A percentile compares a stretch with the other conserved stretches of the same genome.
Evolutionary conservation across 2,113 vertebrate species (phyloP).

Genomic region (Irena cyanogastra): DNA sequence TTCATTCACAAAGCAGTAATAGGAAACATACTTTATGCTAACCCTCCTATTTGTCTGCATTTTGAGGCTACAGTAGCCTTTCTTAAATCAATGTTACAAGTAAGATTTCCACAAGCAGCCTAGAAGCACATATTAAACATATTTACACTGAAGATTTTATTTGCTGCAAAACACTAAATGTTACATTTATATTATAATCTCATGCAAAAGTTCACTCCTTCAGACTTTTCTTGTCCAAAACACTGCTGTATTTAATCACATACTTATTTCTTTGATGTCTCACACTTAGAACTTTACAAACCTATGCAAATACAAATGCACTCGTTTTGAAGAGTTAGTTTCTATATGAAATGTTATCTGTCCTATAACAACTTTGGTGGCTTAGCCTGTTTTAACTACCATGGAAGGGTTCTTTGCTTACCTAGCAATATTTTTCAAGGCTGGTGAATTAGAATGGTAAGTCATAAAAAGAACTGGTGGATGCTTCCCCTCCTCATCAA

Average conservation of each 20-base stretch:
- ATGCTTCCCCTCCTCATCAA: neutral
- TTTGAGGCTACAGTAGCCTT: neutral
- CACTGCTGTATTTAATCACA: neutral
- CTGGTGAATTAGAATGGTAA: neutral
- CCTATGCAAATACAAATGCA: neutral
- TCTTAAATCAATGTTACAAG: neutral
- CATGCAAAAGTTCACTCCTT: neutral
- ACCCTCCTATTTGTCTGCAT: neutral
- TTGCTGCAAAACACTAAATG: neutral
- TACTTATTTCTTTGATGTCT: neutral
- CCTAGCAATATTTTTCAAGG: neutral
- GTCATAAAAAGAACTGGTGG: neutral
- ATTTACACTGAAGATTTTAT: neutral
- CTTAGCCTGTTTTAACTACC: neutral
- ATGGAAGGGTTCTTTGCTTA: neutral
- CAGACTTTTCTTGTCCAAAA: neutral
- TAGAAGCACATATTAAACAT: neutral
- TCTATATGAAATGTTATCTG: neutral
- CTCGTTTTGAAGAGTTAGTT: neutral
- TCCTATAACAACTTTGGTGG: neutral
- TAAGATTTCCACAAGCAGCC: neutral
- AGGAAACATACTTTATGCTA: neutral
- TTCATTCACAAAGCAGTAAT: neutral
- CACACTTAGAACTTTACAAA: neutral
- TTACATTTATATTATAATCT: neutral